These are phyloP conservation scores for Centropristis striata DNA, from an alignment of 2,113 vertebrate species.

Conservation along the genomic window DNA sequence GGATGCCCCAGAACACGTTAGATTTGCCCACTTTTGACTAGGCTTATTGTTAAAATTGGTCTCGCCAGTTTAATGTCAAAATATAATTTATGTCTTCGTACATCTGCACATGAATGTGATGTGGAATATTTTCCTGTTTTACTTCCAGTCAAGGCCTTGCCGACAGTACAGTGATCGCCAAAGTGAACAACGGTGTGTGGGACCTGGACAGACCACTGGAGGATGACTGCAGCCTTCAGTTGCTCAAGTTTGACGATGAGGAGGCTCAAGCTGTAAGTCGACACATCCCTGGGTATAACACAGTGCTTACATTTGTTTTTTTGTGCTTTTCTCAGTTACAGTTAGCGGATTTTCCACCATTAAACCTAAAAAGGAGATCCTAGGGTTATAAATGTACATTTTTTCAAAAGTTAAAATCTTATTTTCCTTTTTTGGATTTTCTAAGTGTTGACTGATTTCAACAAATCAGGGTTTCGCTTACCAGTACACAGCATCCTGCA, in stretches of 20 bases:
- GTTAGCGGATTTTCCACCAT: background rate
- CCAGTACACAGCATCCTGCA: background rate
- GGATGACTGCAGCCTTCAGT: conserved; percentile 90
- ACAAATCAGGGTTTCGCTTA: too few relatives aligned
- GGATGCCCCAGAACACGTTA: background rate
- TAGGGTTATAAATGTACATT: too few relatives aligned
- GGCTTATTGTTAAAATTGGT: background rate
- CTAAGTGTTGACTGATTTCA: background rate
- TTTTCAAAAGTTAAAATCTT: background rate
- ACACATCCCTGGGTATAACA: background rate
- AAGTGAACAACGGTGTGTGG: conserved; percentile 94
- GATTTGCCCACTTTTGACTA: background rate
- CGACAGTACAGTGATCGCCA: conserved; percentile 94
- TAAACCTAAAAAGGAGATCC: background rate
- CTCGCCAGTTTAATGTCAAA: background rate
- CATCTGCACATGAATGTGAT: background rate
- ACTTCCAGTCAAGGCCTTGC: conserved; percentile 93
- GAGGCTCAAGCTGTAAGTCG: conserved; percentile 96
- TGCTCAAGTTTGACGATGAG: conserved; percentile 98
- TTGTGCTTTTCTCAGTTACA: too few relatives aligned
- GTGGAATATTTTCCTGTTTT: conserved; percentile 9
- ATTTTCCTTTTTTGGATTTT: background rate
- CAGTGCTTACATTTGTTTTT: background rate
- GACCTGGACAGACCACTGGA: conserved; percentile 96
- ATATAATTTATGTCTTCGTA: background rate